A percentile compares a stretch with the other conserved stretches of the same genome.
These are phyloP conservation scores for Diabrotica undecimpunctata DNA, from an alignment of 1,140 invertebrate genomes.

Conservation along the genomic window DNA sequence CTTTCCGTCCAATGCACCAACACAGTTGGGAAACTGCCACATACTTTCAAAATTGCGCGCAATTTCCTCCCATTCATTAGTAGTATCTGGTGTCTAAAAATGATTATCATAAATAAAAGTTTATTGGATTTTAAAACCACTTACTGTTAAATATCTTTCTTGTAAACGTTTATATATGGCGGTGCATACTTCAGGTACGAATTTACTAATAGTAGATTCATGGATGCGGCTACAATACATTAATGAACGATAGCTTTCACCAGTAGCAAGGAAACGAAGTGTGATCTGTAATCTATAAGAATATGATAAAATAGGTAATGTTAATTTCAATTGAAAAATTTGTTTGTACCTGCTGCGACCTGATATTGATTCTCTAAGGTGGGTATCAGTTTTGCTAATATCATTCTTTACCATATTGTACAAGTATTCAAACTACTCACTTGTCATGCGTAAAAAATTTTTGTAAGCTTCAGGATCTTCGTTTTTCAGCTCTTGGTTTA, in stretches of 20 bases:
- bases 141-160: background rate
- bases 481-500: background rate
- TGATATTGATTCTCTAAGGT: background rate
- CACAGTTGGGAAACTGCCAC: slow-evolving; percentile 20
- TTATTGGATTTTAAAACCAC: background rate
- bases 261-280: background rate
- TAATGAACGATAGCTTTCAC: background rate
- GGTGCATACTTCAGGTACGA: background rate
- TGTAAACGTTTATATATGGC: background rate
- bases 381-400: too few relatives aligned
- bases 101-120: background rate
- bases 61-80: background rate
- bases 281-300: background rate
- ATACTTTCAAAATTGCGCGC: background rate
- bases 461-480: background rate
- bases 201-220: background rate
- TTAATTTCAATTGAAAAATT: background rate
- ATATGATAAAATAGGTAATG: background rate
- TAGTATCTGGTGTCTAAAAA: background rate
- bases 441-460: background rate
- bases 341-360: background rate
- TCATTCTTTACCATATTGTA: background rate
- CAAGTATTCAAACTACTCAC: background rate
- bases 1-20: slow-evolving; percentile 24
- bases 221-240: background rate